A percentile compares a stretch with the other conserved stretches of the same genome.
Conservation (phyloP, 2,797 vertebrate genomes). For the Peromyscus attwateri region DNA sequence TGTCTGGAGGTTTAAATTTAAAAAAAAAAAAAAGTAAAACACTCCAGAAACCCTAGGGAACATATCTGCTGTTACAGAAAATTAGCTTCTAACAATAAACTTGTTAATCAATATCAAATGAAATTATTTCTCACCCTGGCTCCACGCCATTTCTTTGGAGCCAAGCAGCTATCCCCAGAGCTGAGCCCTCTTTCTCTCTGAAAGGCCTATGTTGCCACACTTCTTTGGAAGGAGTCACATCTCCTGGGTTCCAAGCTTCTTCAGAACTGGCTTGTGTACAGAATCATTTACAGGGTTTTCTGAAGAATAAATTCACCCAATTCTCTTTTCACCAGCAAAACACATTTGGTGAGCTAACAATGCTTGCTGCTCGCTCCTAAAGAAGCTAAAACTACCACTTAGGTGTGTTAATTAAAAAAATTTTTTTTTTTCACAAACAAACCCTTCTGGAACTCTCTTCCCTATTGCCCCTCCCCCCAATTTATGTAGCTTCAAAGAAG, state of each 20-base stretch:
- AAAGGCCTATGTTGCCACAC: not conserved
- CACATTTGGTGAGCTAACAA: not conserved
- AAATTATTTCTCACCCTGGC: slow-evolving; percentile 60
- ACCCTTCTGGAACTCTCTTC: not conserved
- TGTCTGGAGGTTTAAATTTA: slow-evolving; percentile 46
- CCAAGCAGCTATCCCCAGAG: not conserved
- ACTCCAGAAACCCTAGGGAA: slow-evolving; percentile 22
- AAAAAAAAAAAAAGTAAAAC: too few species aligned
- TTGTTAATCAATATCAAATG: slow-evolving; percentile 64
- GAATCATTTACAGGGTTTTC: slow-evolving; percentile 40
- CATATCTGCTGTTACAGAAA: slow-evolving; percentile 69
- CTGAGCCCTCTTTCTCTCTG: not conserved
- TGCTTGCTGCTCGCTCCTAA: not conserved
- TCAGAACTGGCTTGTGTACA: slow-evolving; percentile 31
- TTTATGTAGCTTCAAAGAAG: slow-evolving; percentile 25
- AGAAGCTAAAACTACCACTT: slow-evolving; percentile 45
- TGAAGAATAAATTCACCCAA: slow-evolving; percentile 12
- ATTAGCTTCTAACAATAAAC: slow-evolving; percentile 65
- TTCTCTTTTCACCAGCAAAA: slow-evolving; percentile 17
- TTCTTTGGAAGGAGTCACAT: slow-evolving; percentile 29
- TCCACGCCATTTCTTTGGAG: slow-evolving; percentile 26
- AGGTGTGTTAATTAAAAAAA: slow-evolving; percentile 22
- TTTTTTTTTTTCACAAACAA: not conserved
- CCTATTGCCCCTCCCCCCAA: not conserved
- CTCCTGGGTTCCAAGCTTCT: slow-evolving; percentile 34